Conservation (phyloP, 1,140 invertebrate species). For the Cydia strobilella region DNA sequence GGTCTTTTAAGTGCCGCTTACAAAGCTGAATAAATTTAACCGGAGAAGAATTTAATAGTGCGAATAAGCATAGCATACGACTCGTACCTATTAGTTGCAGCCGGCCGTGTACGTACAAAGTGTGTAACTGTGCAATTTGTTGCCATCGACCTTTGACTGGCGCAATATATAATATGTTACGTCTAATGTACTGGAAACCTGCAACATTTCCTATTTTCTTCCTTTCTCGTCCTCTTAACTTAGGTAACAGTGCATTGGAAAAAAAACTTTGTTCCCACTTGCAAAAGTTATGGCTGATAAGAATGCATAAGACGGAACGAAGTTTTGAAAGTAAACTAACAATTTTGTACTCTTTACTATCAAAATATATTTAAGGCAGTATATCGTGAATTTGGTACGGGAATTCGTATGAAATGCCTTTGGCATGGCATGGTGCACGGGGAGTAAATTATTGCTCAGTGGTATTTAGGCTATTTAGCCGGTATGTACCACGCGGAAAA, state of each 20-base stretch:
- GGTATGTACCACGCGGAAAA: background rate
- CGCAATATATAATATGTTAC: slow-evolving; percentile 26
- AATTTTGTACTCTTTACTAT: background rate
- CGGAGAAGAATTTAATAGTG: no score
- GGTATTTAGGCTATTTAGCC: background rate
- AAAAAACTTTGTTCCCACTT: background rate
- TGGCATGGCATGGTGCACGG: slow-evolving; percentile 5
- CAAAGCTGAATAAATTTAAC: background rate
- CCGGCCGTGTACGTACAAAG: no score
- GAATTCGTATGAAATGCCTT: background rate
- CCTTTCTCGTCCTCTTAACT: background rate
- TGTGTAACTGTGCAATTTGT: slow-evolving; percentile 7
- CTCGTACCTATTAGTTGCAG: slow-evolving; percentile 2
- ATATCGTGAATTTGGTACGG: background rate
- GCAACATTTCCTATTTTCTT: slow-evolving; percentile 16
- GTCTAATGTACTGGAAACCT: slow-evolving; percentile 24
- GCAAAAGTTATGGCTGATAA: background rate
- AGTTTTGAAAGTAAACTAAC: background rate
- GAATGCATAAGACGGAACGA: background rate
- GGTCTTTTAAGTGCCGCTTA: background rate
- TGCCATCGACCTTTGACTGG: slow-evolving; percentile 7
- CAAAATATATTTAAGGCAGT: background rate
- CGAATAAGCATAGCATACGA: background rate
- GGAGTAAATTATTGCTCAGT: background rate
- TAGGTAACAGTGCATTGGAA: background rate